These are phyloP conservation scores for Lophura nycthemera DNA, from an alignment of 2,113 vertebrate species.

Conservation along the genomic window DNA sequence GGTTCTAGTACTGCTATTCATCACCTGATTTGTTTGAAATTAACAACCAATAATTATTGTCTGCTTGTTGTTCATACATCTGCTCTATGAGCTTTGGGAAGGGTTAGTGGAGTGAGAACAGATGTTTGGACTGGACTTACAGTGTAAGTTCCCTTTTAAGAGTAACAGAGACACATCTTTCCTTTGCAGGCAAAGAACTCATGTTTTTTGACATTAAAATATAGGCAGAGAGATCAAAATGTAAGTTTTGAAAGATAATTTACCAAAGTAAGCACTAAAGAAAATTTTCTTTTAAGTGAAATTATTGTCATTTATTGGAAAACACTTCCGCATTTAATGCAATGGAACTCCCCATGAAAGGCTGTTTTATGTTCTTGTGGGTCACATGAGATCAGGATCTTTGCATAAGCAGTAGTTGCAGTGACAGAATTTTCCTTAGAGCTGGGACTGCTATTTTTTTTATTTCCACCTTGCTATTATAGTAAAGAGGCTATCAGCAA, in stretches of 20 bases:
- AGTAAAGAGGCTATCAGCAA: not conserved
- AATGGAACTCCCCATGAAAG: not conserved
- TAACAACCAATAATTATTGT: not conserved
- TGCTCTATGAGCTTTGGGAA: not conserved
- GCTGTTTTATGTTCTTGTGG: not conserved
- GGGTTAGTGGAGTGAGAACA: not conserved
- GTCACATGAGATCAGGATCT: accelerated
- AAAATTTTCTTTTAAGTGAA: not conserved
- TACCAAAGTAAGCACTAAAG: not conserved
- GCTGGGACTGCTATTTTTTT: not conserved
- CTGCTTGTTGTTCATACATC: not conserved
- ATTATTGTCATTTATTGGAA: not conserved
- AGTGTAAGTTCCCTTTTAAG: not conserved
- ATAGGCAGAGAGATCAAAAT: not conserved
- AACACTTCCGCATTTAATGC: not conserved
- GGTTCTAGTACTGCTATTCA: not conserved
- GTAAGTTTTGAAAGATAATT: not conserved
- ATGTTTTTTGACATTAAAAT: not conserved
- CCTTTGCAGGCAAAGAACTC: not conserved
- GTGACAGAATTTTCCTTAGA: not conserved
- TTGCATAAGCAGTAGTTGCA: not conserved
- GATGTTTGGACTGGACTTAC: not conserved
- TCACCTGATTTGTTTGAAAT: not conserved
- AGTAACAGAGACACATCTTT: not conserved
- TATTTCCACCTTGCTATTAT: not conserved